Percentiles rank a stretch among this genome's conserved stretches.
phyloP scores from a whole-genome alignment of 2,888 invertebrate genomes.

The Lordiphosa andalusiaca region DNA sequence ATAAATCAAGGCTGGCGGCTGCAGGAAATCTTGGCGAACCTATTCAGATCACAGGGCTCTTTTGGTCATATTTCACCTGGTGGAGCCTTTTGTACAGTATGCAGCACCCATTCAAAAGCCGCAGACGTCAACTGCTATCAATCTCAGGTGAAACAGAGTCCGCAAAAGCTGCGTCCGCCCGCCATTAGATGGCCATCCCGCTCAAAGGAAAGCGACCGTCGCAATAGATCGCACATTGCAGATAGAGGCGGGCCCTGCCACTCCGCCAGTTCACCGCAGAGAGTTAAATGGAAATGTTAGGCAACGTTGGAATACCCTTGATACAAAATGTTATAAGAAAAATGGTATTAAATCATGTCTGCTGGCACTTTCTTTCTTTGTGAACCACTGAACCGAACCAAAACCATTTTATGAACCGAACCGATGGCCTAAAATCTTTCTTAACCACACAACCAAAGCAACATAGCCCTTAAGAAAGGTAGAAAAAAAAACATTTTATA shows the following conservation, averaged over 20 bases:
- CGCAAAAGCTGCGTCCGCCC: conserved; percentile 20
- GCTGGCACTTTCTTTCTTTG: too few species aligned
- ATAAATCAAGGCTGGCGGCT: conserved; percentile 55
- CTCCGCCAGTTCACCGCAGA: conserved; percentile 40
- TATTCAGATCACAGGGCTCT: conserved; percentile 43
- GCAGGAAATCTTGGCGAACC: conserved; percentile 32
- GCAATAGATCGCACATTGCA: conserved; percentile 78
- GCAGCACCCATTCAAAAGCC: conserved; percentile 47
- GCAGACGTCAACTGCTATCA: conserved; percentile 70
- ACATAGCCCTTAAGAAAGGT: too few species aligned
- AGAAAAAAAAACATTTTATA: too few species aligned
- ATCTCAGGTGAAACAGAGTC: conserved; percentile 63
- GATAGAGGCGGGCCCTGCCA: conserved; percentile 79
- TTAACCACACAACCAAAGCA: too few species aligned
- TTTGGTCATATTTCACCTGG: conserved; percentile 64
- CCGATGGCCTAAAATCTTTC: not conserved
- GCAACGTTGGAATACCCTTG: conserved; percentile 17
- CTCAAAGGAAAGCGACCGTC: conserved; percentile 75
- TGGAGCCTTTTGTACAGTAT: conserved; percentile 32
- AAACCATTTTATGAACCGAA: too few species aligned
- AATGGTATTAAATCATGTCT: too few species aligned
- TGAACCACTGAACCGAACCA: too few species aligned
- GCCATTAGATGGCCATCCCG: conserved; percentile 53
- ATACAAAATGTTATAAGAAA: not conserved
- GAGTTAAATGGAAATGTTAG: conserved; percentile 3